Base-by-base conservation (phyloP, 2,888 invertebrate genomes). In the Mactromeris polynyma region DNA sequence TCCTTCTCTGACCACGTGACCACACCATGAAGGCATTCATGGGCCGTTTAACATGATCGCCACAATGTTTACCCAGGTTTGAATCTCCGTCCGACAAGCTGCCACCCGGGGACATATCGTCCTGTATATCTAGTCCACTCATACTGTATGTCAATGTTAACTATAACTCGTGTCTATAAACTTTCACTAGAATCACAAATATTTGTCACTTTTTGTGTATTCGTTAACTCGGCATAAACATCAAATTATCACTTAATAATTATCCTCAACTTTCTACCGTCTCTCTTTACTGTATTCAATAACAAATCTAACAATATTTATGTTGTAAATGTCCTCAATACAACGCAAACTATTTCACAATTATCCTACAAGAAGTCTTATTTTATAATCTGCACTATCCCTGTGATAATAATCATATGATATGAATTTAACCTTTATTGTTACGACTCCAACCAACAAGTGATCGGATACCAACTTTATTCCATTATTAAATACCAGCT, bases 11-110 rank as follows among this genome's bases (percentile, higher is more conserved):
- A 0, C 99, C 99, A 17, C 99, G 97, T 64, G 99, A 99, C 99
- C 99, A 99, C 3, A 96, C 96, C 99, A 99, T 99, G 97, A 99
- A 99, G 21, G 99, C 99, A 97, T 99, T 99, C 99, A 99, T 99
- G 21, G 99, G 99, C 95, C 99, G 97, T 97, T 99, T 99, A n/a
- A 99, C 99, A 51, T 99, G 99, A 38, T 96, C 98, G 46, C 93
- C 91, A 83, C 92, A 89, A 81, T 91, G 83, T 86, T 90, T 91
- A 21, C 73, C 38, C n/a, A 86, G 51, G 26, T 86, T 86, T 40
- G 84, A 87, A n/a, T 90, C 90, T 19, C 85, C 54, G 73, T 92
- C 92, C 14, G 88, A 90, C 19, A 92, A 51, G 40, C 86, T 89
- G 17, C 90, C 89, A 19, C 89, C 87, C 1, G 90, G 91, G 26